These are phyloP conservation scores for Cephus pulcher DNA, from an alignment of 2,888 invertebrate species.

Conservation along the genomic window DNA sequence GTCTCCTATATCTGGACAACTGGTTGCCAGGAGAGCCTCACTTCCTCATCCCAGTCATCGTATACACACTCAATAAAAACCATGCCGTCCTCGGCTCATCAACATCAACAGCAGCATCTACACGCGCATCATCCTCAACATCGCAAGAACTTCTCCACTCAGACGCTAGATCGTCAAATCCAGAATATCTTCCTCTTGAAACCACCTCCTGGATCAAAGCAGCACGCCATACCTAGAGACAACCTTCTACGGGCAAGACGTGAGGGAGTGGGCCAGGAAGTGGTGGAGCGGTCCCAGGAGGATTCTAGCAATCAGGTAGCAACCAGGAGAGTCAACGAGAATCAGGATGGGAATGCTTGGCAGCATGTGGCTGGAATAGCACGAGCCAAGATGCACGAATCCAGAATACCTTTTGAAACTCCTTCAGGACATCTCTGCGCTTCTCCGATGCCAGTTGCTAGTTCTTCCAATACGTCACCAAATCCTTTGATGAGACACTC, in stretches of 20 bases:
- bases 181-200: conserved; percentile 21
- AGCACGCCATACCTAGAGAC: conserved; percentile 16
- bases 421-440: not conserved
- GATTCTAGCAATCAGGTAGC: not conserved
- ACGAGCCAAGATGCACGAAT: not conserved
- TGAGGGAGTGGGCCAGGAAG: not conserved
- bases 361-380: not conserved
- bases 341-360: not conserved
- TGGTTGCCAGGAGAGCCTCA: not conserved
- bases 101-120: not conserved
- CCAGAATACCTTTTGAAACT: not conserved
- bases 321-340: not conserved
- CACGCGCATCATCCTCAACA: conserved; percentile 1
- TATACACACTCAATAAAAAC: not conserved
- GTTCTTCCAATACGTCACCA: not conserved
- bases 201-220: conserved; percentile 23
- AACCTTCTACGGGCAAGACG: not conserved
- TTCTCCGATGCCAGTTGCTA: not conserved
- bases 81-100: not conserved
- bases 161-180: conserved; percentile 20
- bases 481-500: not conserved
- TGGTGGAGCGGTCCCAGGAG: not conserved
- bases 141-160: conserved; percentile 12
- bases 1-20: not conserved
- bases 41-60: not conserved